Percentiles rank a stretch among this genome's conserved stretches.
These are phyloP conservation scores for Holotrichia oblita DNA, from an alignment of 1,140 invertebrate genomes.

Conservation along the genomic window DNA sequence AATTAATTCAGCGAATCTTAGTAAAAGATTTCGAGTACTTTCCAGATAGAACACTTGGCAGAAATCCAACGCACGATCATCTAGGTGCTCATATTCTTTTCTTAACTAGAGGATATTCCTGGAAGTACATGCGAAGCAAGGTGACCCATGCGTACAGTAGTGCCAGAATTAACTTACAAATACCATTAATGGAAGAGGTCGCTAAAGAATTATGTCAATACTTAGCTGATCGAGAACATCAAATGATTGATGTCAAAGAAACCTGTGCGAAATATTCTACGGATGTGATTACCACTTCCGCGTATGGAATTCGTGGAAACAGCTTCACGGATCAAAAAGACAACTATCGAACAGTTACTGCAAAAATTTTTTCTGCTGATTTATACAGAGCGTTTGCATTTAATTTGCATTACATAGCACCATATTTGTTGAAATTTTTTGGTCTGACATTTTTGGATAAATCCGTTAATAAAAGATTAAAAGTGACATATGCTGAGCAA, in stretches of 20 bases:
- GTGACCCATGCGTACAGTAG: conserved; percentile 3
- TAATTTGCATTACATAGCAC: not conserved
- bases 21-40: conserved; percentile 34
- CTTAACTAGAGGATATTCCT: not conserved
- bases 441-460: not conserved
- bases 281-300: conserved; percentile 1
- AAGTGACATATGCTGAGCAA: not conserved
- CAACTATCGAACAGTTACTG: not conserved
- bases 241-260: conserved; percentile 24
- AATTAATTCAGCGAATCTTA: conserved; percentile 25
- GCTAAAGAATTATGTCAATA: conserved; percentile 3
- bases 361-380: not conserved
- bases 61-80: not conserved
- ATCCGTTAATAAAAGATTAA: not conserved
- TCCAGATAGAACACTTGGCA: conserved; percentile 3
- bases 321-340: not conserved
- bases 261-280: not conserved
- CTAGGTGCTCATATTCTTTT: conserved; percentile 18
- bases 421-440: conserved; percentile 4
- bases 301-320: conserved; percentile 9
- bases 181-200: conserved; percentile 12
- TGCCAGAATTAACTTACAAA: not conserved
- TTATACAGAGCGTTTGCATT: not conserved
- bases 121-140: conserved; percentile 10
- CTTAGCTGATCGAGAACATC: not conserved